Conservation (phyloP, 2,797 vertebrate genomes). For the Typhlichthys subterraneus region DNA sequence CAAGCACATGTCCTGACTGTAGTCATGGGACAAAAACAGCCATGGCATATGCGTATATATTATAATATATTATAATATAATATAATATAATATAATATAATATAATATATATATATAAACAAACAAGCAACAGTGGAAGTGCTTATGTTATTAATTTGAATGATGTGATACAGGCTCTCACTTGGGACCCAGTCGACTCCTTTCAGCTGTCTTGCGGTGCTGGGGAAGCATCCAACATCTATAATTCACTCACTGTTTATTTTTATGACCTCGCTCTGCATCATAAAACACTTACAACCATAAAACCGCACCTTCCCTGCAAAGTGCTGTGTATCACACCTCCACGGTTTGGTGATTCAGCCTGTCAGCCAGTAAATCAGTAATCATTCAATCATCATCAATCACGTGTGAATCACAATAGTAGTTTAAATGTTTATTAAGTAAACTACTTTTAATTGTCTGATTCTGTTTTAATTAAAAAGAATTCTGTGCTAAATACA, state of each 20-base stretch:
- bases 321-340: constrained; percentile 50
- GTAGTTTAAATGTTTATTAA: no score
- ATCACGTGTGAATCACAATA: neutral
- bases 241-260: constrained; percentile 73
- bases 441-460: no score
- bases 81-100: no score
- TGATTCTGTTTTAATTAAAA: no score
- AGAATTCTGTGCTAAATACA: no score
- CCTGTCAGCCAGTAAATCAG: constrained; percentile 31
- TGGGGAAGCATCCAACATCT: constrained; percentile 43
- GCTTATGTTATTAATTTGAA: constrained; percentile 27
- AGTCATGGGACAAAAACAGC: no score
- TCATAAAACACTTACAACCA: constrained; percentile 68
- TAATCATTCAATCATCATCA: neutral
- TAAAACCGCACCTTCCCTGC: constrained; percentile 37
- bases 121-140: constrained; percentile 20
- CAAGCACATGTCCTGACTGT: no score
- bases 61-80: no score
- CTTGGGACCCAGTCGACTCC: constrained; percentile 7
- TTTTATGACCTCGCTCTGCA: constrained; percentile 62
- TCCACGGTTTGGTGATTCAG: constrained; percentile 47
- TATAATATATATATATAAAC: no score
- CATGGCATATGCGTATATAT: no score
- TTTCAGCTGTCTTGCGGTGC: constrained; percentile 52
- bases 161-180: constrained; percentile 29